Conservation (phyloP, 1,140 invertebrate genomes). For the Centruroides vittatus region DNA sequence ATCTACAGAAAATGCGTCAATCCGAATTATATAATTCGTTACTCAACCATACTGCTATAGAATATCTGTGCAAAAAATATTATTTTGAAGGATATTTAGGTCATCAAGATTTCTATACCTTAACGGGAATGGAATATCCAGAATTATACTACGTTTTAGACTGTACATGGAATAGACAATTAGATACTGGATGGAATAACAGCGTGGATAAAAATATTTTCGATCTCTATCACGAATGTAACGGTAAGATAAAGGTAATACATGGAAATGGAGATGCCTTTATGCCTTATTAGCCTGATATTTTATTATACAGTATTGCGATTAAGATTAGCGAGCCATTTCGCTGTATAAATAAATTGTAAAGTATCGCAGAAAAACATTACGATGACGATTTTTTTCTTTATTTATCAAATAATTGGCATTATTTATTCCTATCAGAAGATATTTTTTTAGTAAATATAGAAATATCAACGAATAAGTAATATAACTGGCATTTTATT, state of each 20-base stretch:
- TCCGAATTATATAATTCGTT: constrained; percentile 44
- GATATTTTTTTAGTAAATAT: too few species aligned
- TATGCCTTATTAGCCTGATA: not conserved
- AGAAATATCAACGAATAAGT: too few species aligned
- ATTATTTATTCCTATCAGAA: too few species aligned
- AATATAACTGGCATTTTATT: too few species aligned
- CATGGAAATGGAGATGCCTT: constrained; percentile 48
- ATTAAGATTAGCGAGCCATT: too few species aligned
- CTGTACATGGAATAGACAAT: constrained; percentile 67
- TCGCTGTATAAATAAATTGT: too few species aligned
- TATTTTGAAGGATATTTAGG: constrained; percentile 57
- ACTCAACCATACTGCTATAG: constrained; percentile 38
- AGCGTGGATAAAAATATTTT: constrained; percentile 61
- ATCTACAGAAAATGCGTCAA: constrained; percentile 49
- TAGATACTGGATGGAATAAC: constrained; percentile 68
- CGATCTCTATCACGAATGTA: constrained; percentile 54
- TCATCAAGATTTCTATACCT: constrained; percentile 74
- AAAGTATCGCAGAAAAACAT: too few species aligned
- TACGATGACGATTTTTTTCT: too few species aligned
- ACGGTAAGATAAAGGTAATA: constrained; percentile 50
- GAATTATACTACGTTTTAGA: constrained; percentile 57
- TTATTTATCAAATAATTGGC: too few species aligned
- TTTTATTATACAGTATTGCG: too few species aligned
- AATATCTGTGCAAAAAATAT: constrained; percentile 49
- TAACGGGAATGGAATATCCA: constrained; percentile 54